Base-by-base conservation (phyloP, 2,797 vertebrate genomes). In the Parauchenoglanis ngamensis region DNA sequence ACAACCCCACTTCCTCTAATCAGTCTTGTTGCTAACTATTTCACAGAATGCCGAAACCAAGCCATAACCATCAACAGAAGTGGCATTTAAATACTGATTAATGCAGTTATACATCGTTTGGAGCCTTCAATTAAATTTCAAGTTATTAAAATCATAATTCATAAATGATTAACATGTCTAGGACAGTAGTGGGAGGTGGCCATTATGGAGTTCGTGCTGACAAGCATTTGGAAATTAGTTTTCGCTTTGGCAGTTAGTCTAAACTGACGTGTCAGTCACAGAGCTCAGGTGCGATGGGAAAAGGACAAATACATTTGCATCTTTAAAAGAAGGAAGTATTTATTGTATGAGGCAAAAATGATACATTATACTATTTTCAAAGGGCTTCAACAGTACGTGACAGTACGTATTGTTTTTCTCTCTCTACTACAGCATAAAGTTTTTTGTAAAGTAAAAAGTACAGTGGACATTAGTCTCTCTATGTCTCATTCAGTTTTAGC, bases 131-230 rank as follows among this genome's bases (percentile, higher is more conserved):
- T 84, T 83, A 21, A 54, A 65, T 79, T 61, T 63, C 25, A n/a
- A 57, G 65, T 35, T 72, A 75, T 87, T 87, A 59, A 87, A 61
- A 31, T 59, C 67, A 86, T 78, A 78, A 67, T 86, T 86, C 75
- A 86, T 78, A 86, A 56, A 28, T 67, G 75, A 86, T 79, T 25
- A 79, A 79, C 59, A 46, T 75, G 35, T 44, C 68, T 40, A 40
- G 11, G 44, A 28, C 28, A 75, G 12, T 40, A 6, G 46, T 17
- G 46, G 75, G 49, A 57, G 52, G 73, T 13, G 52, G 73, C 21
- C 72, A 21, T 57, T 61, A 67, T 28, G 61, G 25, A 54, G 67
- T 12, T 72, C 0, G 28, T 40, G 65, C 25, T 57, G 65, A 57
- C 67, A 59, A 68, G 35, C 68, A 17, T 84, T 79, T 73, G 83